Base-by-base conservation (phyloP, 2,888 invertebrate genomes). In the Stenurella melanura region DNA sequence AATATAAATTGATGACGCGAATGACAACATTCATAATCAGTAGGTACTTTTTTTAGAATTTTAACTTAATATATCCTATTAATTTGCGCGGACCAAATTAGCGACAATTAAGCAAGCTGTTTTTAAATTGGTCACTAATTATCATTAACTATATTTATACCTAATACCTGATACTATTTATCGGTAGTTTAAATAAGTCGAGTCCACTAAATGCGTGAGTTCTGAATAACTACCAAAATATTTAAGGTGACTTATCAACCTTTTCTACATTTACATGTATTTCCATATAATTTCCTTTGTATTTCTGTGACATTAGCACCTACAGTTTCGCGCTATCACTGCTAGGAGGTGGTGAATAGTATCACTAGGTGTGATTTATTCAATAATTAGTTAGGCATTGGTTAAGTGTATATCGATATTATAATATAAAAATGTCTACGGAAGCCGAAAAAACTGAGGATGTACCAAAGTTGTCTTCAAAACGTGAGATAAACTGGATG, bases 401-500 rank as follows among this genome's bases (percentile, higher is more conserved):
- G 42, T 15, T n/a, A 7, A 50, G 50, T 50, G n/a, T 50, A n/a
- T n/a, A 50, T 34, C 3, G 7, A 34, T 50, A 50, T 50, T 7
- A 26, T 26, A 11, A 19, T 63, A 50, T 9, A 18, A 63, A 73
- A 63, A 80, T 80, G 80, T 77, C 78, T 19, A 75, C 78, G 34
- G 54, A 74, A 50, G 61, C 26, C 4, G 26, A 50, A 30, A 42
- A 61, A 64, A 63, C 71, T 61, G 70, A 57, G 9, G 69, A 74
- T n/a, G 64, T 69, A 38, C 12, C 54, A n/a, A 64, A 19, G 58
- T 12, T 84, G 17, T 86, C 86, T 0, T 74, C 56, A 64, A 91
- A 91, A 80, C 90, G 93, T 17, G 95, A 95, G 78, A 92, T 93
- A 0, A 90, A 93, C 85, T 96, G 96, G 96, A 92, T 93, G 0